Evolutionary conservation across 2,888 invertebrate species (phyloP).

Genomic region (Limnephilus lunatus): DNA sequence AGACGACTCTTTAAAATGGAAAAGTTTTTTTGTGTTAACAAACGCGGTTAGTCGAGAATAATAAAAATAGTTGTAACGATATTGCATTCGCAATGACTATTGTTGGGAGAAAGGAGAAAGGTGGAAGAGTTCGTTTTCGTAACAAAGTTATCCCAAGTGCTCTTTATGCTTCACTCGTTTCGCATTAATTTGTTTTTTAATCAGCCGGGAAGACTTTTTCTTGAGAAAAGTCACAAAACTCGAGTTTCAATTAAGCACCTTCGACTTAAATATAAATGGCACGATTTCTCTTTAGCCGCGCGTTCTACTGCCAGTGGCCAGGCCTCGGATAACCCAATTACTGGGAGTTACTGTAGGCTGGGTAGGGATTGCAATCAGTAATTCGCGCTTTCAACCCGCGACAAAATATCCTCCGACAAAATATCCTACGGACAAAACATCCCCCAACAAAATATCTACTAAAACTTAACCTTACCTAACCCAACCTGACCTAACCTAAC

Average conservation of each 20-base stretch:
- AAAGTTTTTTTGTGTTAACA: conserved; percentile 8
- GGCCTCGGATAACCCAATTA: not conserved
- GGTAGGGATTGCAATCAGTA: no score
- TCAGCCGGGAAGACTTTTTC: not conserved
- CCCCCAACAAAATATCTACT: no score
- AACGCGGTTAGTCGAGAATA: not conserved
- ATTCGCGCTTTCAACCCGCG: no score
- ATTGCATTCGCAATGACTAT: not conserved
- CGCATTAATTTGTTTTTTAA: conserved; percentile 3
- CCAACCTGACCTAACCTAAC: no score
- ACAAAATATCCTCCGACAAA: no score
- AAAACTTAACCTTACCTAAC: no score
- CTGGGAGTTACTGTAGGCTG: not conserved
- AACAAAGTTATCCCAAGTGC: not conserved
- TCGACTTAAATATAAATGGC: not conserved
- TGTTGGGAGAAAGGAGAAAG: not conserved
- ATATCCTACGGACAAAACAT: no score
- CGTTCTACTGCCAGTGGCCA: not conserved
- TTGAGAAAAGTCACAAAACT: not conserved
- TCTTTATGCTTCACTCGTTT: not conserved
- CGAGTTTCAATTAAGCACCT: conserved; percentile 3
- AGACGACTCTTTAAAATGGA: not conserved
- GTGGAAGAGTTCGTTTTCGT: not conserved
- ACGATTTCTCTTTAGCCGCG: not conserved
- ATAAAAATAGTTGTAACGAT: not conserved